phyloP scores from a whole-genome alignment of 2,888 invertebrate genomes.

The Lasioglossum calceatum region DNA sequence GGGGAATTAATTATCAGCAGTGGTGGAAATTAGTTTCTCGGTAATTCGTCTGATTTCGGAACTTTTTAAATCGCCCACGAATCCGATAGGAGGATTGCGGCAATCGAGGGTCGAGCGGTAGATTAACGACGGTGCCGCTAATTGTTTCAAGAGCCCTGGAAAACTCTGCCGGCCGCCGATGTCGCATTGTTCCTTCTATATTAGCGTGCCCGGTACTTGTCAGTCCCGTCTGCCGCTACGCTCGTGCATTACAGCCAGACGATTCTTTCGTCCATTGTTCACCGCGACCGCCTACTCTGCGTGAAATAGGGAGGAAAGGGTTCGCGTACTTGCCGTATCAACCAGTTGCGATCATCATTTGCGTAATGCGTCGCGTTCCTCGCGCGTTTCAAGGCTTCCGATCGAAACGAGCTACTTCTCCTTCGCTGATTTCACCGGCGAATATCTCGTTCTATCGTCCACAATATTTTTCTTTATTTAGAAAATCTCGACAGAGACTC shows the following conservation, averaged over 20 bases:
- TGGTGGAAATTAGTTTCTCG: constrained; percentile 27
- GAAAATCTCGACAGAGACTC: neutral
- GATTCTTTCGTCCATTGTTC: constrained; percentile 71
- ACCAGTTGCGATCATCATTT: constrained; percentile 28
- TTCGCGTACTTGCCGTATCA: constrained; percentile 28
- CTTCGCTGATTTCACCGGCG: neutral
- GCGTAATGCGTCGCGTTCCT: constrained; percentile 9
- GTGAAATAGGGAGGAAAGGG: constrained; percentile 43
- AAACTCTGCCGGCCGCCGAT: constrained; percentile 42
- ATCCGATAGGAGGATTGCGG: constrained; percentile 43
- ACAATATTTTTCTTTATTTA: neutral
- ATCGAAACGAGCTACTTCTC: neutral
- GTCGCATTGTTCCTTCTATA: constrained; percentile 65
- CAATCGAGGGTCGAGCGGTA: constrained; percentile 49
- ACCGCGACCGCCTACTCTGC: constrained; percentile 46
- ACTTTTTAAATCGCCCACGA: constrained; percentile 43
- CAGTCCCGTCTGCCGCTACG: constrained; percentile 52
- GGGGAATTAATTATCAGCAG: neutral
- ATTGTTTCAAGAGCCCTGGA: constrained; percentile 68
- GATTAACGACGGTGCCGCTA: constrained; percentile 63
- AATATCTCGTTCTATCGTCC: neutral
- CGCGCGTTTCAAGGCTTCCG: neutral
- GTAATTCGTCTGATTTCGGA: constrained; percentile 41
- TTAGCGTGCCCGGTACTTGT: constrained; percentile 63
- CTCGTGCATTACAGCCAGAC: constrained; percentile 62